Evolutionary conservation across 35 echinoderm and acorn worm species (phyloP).

Genomic region (Hemicentrotus pulcherrimus): DNA sequence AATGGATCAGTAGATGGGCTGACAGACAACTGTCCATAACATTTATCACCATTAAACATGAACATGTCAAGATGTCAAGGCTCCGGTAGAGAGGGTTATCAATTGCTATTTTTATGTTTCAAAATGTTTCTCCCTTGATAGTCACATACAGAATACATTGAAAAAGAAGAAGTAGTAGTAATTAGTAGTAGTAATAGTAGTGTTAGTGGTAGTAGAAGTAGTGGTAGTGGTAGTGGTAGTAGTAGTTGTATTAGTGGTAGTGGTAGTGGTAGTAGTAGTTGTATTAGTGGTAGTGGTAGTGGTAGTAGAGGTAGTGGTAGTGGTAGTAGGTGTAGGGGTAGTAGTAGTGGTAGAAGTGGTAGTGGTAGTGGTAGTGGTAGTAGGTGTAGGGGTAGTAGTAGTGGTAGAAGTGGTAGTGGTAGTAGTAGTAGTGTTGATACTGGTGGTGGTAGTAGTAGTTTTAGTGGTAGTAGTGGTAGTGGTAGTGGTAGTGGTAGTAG

Average conservation of each 20-base stretch:
- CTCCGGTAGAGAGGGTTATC: too few relatives aligned
- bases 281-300: background rate
- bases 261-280: background rate
- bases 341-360: slow-evolving; percentile 30
- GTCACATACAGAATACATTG: background rate
- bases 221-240: background rate
- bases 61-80: too few relatives aligned
- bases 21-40: too few relatives aligned
- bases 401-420: slow-evolving; percentile 25
- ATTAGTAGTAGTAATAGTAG: slow-evolving; percentile 19
- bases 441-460: background rate
- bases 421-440: background rate
- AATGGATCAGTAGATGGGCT: too few relatives aligned
- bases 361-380: slow-evolving; percentile 45
- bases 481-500: slow-evolving; percentile 35
- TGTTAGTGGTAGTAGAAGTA: background rate
- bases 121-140: too few relatives aligned
- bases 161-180: background rate
- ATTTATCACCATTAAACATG: too few relatives aligned
- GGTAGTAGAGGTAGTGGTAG: background rate
- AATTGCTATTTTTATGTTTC: too few relatives aligned
- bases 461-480: slow-evolving; percentile 17
- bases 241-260: background rate
- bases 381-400: slow-evolving; percentile 27
- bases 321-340: background rate